Base-by-base conservation (phyloP, 2,113 vertebrate species). In the Typhlomys cinereus region DNA sequence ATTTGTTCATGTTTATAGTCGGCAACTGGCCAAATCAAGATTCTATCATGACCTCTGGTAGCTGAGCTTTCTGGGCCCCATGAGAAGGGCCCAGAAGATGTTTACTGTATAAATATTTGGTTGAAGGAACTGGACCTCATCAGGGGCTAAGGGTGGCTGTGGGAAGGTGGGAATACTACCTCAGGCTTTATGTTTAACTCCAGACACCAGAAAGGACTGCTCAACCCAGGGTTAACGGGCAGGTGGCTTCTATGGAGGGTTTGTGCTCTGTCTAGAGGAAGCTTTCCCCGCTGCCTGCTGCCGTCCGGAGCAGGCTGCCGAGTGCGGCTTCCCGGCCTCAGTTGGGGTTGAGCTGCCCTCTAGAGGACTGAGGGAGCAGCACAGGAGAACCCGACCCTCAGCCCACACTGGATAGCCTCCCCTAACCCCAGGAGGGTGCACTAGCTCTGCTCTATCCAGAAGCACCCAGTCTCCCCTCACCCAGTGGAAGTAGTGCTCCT, bases 341-440 rank as follows among this genome's bases (percentile, higher is more conserved):
- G 13, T 39, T 84, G 88, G 85, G 92, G 95, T 57, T 94, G 61
- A 67, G 61, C 96, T 98, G 97, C 95, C 97, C 97, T 94, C 97
- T 97, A 94, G 97, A 92, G 97, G 97, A 67, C 0, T 29, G 70
- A 39, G 6, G 4, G 46, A 82, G 95, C 54, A 87, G 39, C 61
- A 52, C 75, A 87, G 17, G 79, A 67, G 70, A 70, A 46, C 57
- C 59, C 0, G 23, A 34, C 14, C 54, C 54, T 67, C 62, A 39
- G 62, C 64, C 18, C 57, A 62, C 31, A 17, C 15, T 34, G n/a
- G 20, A 14, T 6, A 17, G 34, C 20, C 48, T 7, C 29, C 27
- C 50, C 23, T 46, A 20, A 27, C 44, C 39, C 7, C 62, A 27
- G 50, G 10, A 83, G 17, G 50, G 31, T 70, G 15, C 48, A 34